Conservation (phyloP, 2,113 vertebrate genomes). For the Boleophthalmus pectinirostris region DNA sequence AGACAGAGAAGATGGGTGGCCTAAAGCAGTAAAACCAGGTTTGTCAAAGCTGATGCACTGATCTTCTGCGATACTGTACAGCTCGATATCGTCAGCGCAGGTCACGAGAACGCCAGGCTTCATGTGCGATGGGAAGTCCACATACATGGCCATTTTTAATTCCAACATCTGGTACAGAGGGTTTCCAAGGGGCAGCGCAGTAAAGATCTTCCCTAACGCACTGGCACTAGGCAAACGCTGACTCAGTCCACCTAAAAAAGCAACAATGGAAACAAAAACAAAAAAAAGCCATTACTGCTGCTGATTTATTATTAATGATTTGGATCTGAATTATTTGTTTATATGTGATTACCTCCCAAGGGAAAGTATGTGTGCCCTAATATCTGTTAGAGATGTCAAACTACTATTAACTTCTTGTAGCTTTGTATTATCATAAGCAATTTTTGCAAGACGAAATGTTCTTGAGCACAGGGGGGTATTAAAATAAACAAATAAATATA, state of each 20-base stretch:
- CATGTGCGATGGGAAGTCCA: constrained; percentile 90
- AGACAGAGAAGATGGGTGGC: constrained; percentile 85
- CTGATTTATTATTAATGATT: too few relatives aligned
- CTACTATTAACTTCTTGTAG: too few relatives aligned
- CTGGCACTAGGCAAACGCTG: constrained; percentile 92
- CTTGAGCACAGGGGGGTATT: too few relatives aligned
- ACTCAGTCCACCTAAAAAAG: constrained; percentile 86
- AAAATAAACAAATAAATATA: background rate
- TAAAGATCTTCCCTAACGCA: constrained; percentile 93
- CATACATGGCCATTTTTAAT: constrained; percentile 91
- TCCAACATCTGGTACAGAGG: constrained; percentile 94
- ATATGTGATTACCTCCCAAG: too few relatives aligned
- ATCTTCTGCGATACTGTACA: constrained; percentile 77
- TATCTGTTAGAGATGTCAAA: too few relatives aligned
- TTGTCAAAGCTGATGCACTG: constrained; percentile 78
- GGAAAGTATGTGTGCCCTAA: too few relatives aligned
- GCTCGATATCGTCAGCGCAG: constrained; percentile 91
- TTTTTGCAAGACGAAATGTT: too few relatives aligned
- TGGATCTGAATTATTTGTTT: too few relatives aligned
- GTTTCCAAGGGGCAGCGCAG: constrained; percentile 83
- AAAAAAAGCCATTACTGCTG: background rate
- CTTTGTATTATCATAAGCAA: too few relatives aligned
- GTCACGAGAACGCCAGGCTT: constrained; percentile 87
- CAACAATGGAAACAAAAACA: background rate
- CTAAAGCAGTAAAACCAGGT: constrained; percentile 89